Percentiles rank a stretch among this genome's conserved stretches.
phyloP scores from a whole-genome alignment of 2,888 invertebrate species.

The Bimastos eiseni region DNA sequence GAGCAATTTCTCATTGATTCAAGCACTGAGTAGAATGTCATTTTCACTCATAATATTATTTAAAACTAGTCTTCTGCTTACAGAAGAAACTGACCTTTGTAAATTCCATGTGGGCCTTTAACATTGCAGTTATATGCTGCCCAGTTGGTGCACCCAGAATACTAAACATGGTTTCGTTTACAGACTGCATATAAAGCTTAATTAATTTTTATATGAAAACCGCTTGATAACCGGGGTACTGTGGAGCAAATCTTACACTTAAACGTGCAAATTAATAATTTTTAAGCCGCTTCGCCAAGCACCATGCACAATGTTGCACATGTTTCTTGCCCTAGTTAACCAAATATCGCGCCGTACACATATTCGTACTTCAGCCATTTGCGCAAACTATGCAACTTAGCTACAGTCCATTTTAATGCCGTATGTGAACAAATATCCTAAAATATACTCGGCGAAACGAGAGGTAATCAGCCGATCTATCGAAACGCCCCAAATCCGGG shows the following conservation, averaged over 20 bases:
- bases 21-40: background rate
- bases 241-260: background rate
- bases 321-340: background rate
- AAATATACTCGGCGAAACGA: constrained; percentile 13
- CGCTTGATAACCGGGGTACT: background rate
- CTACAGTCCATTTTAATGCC: constrained; percentile 25
- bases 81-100: background rate
- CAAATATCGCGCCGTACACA: background rate
- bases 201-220: background rate
- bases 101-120: background rate
- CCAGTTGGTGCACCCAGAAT: background rate
- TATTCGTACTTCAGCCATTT: background rate
- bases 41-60: background rate
- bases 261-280: background rate
- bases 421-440: background rate
- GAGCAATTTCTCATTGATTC: background rate
- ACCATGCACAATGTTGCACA: background rate
- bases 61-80: background rate
- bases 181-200: background rate
- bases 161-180: background rate
- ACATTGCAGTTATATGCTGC: background rate
- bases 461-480: background rate
- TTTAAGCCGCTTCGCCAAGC: background rate
- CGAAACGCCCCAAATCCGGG: background rate
- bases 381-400: background rate